A percentile compares a stretch with the other conserved stretches of the same genome.
Evolutionary conservation across 1,140 invertebrate genomes (phyloP).

Genomic region (Neuroterus valhalla): DNA sequence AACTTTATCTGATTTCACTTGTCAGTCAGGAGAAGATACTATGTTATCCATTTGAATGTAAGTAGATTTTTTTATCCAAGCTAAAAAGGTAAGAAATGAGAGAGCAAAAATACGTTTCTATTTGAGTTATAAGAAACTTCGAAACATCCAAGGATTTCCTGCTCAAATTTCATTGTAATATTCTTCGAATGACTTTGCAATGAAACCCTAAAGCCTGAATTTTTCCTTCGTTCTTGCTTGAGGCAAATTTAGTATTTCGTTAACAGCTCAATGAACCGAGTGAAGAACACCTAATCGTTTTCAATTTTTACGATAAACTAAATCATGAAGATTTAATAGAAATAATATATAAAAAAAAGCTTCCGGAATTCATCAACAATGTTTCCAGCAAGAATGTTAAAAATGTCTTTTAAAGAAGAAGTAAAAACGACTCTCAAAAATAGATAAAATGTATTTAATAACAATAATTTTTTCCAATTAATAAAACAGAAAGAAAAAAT

Average conservation of each 20-base stretch:
- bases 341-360: background rate
- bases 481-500: background rate
- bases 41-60: background rate
- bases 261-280: constrained; percentile 3
- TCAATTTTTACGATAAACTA: background rate
- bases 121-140: too few species aligned
- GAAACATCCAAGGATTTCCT: background rate
- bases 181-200: background rate
- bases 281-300: constrained; percentile 1
- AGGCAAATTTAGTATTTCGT: constrained; percentile 1
- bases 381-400: background rate
- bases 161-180: background rate
- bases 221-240: background rate
- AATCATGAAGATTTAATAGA: constrained; percentile 8
- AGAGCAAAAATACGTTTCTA: too few species aligned
- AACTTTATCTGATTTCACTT: background rate
- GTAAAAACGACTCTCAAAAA: background rate
- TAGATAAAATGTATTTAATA: background rate
- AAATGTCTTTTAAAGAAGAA: background rate
- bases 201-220: constrained; percentile 20
- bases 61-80: background rate
- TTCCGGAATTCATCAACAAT: constrained; percentile 17
- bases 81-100: background rate
- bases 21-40: background rate
- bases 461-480: background rate